These are phyloP conservation scores for Ailurus styani DNA, from an alignment of 2,113 vertebrate species.

Conservation along the genomic window DNA sequence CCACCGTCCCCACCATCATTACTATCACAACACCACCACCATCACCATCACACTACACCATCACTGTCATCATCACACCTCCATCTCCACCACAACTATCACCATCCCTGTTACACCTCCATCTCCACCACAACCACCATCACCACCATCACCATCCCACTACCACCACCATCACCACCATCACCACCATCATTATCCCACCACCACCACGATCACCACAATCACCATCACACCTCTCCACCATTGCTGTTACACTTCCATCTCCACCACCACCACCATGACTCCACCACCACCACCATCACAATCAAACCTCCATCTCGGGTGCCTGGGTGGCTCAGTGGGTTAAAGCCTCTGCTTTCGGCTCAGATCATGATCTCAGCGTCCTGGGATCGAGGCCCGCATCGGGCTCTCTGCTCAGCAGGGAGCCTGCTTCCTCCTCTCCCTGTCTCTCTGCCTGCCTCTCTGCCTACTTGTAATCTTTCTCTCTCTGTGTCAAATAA, in stretches of 20 bases:
- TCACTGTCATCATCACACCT: not conserved
- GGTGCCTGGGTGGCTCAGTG: too few relatives aligned
- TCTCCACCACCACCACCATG: not conserved
- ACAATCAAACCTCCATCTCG: not conserved
- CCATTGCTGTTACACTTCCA: too few relatives aligned
- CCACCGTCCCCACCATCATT: not conserved
- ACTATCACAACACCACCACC: not conserved
- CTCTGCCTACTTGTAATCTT: too few relatives aligned
- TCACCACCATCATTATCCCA: too few relatives aligned
- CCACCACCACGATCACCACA: not conserved
- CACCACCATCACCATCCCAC: not conserved
- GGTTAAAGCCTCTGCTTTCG: too few relatives aligned
- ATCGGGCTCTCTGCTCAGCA: too few relatives aligned
- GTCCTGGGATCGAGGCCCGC: too few relatives aligned
- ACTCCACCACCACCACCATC: not conserved
- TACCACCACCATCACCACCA: fast-evolving
- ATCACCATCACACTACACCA: not conserved
- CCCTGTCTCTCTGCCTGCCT: too few relatives aligned
- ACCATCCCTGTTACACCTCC: not conserved
- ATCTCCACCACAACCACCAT: not conserved
- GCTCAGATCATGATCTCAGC: too few relatives aligned
- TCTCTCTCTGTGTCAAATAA: too few relatives aligned
- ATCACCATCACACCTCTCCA: too few relatives aligned
- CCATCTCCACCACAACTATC: not conserved
- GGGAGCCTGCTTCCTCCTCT: too few relatives aligned